A percentile compares a stretch with the other conserved stretches of the same genome.
Evolutionary conservation across 1,140 invertebrate genomes (phyloP).

Genomic region (Pogonomyrmex californicus): DNA sequence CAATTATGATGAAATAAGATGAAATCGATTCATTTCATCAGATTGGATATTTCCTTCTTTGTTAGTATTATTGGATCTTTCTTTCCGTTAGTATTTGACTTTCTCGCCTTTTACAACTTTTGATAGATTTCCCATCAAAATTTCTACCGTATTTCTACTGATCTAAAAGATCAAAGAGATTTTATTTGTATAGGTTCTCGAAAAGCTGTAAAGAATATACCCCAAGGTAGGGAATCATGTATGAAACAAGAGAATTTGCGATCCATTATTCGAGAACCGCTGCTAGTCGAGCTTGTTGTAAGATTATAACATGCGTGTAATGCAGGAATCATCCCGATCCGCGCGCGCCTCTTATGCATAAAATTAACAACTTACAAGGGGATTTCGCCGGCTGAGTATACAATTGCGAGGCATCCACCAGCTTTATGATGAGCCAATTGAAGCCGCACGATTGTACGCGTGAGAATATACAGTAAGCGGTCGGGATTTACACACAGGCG

Average conservation of each 20-base stretch:
- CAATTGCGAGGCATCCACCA: conserved; percentile 43
- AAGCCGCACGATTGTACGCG: conserved; percentile 25
- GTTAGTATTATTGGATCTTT: not conserved
- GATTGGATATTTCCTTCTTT: not conserved
- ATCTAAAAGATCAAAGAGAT: not conserved
- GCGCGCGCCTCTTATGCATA: conserved; percentile 58
- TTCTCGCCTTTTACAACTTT: not conserved
- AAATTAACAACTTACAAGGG: conserved; percentile 63
- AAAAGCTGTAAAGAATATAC: not conserved
- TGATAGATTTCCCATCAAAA: not conserved
- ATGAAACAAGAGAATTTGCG: not conserved
- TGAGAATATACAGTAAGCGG: conserved; percentile 46
- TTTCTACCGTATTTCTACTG: not conserved
- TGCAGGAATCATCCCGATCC: conserved; percentile 50
- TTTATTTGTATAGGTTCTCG: not conserved
- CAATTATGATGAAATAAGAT: not conserved
- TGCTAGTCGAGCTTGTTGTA: conserved; percentile 12
- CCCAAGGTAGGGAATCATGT: not conserved
- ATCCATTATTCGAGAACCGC: not conserved
- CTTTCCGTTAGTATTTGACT: not conserved
- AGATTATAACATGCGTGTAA: conserved; percentile 49
- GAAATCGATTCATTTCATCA: not conserved
- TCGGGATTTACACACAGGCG: conserved; percentile 21
- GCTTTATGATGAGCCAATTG: conserved; percentile 57
- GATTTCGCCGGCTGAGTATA: conserved; percentile 59